Evolutionary conservation across 2,797 vertebrate species (phyloP), one percentile per base, ranked within the genome.

Genomic region (Poeciliopsis presidionis): DNA sequence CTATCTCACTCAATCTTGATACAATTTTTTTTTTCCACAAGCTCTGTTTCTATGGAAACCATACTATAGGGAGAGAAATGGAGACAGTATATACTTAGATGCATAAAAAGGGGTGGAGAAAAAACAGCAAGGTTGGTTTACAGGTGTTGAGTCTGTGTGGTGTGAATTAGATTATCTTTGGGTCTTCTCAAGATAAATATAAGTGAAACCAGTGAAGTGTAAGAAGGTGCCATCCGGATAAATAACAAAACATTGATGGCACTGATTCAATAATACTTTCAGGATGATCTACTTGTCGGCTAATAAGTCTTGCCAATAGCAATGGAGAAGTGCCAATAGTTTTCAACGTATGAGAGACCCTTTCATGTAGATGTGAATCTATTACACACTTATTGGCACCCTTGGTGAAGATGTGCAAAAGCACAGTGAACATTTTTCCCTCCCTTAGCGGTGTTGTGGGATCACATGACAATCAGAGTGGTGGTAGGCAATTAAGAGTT

Each of bases 231-330:
- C 82, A 81, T 90, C 80, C 90, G 88, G 85, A 84, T 72, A 91
- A 86, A 83, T 80, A 80, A 89, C 87, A 91, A 86, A 53, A 76
- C 92, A 88, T 96, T 95, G 92, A 92, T 89, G 87, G 81, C 80
- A 78, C 90, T 85, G 81, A 94, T 94, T 91, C 94, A 90, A 92
- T 96, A 95, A 95, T 89, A 87, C 91, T 93, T 92, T 96, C 86
- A 94, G 88, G 92, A 93, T 85, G 84, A 90, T 91, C 79, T 86
- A 81, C 93, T 92, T 93, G 92, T 95, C 85, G 89, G 93, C 90
- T 95, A 93, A 95, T 94, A 94, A 95, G 92, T 92, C 82, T 82
- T 95, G 95, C 96, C 96, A 95, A 96, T 97, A 95, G 86, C 92
- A 94, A 94, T 95, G 95, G 96, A 77, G 74, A 91, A 88, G 91